Base-by-base conservation (phyloP, 2,888 invertebrate species). In the Tetrapedia diversipes region DNA sequence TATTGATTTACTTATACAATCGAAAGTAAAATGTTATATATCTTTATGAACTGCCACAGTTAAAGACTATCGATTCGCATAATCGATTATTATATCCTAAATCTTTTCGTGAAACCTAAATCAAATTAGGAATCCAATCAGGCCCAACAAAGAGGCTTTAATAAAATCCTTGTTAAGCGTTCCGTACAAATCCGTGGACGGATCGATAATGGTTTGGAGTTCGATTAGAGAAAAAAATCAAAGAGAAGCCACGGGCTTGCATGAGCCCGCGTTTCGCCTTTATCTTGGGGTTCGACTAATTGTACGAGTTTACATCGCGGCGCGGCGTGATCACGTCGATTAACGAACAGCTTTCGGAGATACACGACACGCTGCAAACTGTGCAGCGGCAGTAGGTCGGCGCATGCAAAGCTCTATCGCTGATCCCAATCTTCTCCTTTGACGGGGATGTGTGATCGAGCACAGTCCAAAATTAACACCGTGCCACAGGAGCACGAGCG, bases 401-500 rank as follows among this genome's bases (percentile, higher is more conserved):
- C 49, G 77, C 80, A 80, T 80, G 82, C 74, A 75, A 81, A 80
- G 75, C 77, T 56, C 75, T 64, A 67, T 77, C 70, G 73, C 60
- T 49, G 59, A 68, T 70, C 77, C 77, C 69, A 71, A 68, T 83
- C 82, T 75, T 76, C 80, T 70, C 64, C 75, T 83, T 83, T 81
- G 75, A 80, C 67, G 67, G 65, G 64, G 66, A 82, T 74, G 74
- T 67, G 66, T 80, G 75, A 80, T 81, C 70, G 73, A 80, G 70
- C 65, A 63, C 63, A 70, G 72, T 61, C 77, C 75, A 75, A 83
- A 83, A 83, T 83, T 80, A 83, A 82, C 80, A 57, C 70, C 59
- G 57, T 56, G 67, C 73, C 53, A 68, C 66, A 77, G 68, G 73
- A 79, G 66, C 51, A 56, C 64, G 66, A 66, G 53, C 39, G 70